Conservation (phyloP, 2,797 vertebrate species). For the Rallus crepitans region DNA sequence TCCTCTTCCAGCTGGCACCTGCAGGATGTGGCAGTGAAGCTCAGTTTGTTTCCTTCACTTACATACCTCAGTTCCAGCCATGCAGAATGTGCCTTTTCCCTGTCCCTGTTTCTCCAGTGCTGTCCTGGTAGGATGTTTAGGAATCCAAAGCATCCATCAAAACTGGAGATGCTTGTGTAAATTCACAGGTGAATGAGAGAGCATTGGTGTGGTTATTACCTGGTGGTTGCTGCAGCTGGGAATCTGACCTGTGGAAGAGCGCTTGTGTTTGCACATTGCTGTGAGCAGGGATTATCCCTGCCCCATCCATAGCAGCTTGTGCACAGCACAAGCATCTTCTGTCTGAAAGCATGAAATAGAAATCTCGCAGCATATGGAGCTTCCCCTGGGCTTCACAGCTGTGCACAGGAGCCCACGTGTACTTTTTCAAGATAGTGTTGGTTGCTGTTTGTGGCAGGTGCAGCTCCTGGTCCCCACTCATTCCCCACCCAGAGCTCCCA, state of each 20-base stretch:
- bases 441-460: background rate
- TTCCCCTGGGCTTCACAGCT: slow-evolving; percentile 29
- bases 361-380: background rate
- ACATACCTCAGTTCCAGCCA: background rate
- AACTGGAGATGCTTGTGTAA: background rate
- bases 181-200: background rate
- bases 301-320: background rate
- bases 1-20: background rate
- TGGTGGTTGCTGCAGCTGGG: background rate
- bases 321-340: background rate
- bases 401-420: background rate
- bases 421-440: background rate
- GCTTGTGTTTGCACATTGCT: background rate
- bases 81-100: background rate
- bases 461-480: background rate
- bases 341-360: background rate
- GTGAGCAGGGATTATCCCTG: background rate
- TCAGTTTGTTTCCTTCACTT: background rate
- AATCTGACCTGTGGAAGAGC: background rate
- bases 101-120: background rate
- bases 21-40: background rate
- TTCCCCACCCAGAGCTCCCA: background rate
- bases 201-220: background rate
- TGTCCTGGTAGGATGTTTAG: background rate
- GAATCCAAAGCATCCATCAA: background rate